Conservation (phyloP, 2,888 invertebrate species). For the Mythimna ferrago region DNA sequence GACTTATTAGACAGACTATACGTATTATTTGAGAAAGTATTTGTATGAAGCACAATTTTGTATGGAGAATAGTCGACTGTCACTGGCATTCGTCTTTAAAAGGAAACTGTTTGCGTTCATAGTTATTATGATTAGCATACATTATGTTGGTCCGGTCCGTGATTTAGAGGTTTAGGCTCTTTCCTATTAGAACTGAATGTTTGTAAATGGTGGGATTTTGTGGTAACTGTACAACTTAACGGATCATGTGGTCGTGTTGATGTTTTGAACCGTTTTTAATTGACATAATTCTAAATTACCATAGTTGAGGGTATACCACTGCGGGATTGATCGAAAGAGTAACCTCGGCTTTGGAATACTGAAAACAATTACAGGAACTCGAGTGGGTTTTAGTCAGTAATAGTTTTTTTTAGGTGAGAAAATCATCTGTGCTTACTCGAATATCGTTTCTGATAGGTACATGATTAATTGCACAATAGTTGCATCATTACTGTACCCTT, state of each 20-base stretch:
- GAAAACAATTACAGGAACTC: no score
- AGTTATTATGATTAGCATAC: conserved; percentile 79
- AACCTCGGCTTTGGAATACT: no score
- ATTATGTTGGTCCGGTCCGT: conserved; percentile 75
- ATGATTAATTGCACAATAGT: no score
- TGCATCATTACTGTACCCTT: no score
- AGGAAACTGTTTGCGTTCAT: conserved; percentile 75
- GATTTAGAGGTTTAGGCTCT: conserved; percentile 68
- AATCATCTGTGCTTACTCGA: no score
- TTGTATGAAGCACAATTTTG: conserved; percentile 2
- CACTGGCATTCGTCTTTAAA: conserved; percentile 33
- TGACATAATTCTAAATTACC: conserved; percentile 26
- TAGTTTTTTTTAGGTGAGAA: no score
- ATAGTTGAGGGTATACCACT: background rate
- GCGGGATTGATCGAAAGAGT: no score
- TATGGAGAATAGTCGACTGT: background rate
- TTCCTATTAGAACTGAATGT: conserved; percentile 74
- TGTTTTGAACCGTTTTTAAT: conserved; percentile 36
- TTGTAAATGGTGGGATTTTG: conserved; percentile 50
- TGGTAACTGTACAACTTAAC: conserved; percentile 3
- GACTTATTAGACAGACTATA: no score
- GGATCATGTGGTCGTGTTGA: background rate
- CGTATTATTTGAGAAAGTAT: background rate
- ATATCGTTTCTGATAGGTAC: no score
- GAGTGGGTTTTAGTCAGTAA: no score